A percentile compares a stretch with the other conserved stretches of the same genome.
Evolutionary conservation across 2,797 vertebrate species (phyloP).

Genomic region (Selene dorsalis): DNA sequence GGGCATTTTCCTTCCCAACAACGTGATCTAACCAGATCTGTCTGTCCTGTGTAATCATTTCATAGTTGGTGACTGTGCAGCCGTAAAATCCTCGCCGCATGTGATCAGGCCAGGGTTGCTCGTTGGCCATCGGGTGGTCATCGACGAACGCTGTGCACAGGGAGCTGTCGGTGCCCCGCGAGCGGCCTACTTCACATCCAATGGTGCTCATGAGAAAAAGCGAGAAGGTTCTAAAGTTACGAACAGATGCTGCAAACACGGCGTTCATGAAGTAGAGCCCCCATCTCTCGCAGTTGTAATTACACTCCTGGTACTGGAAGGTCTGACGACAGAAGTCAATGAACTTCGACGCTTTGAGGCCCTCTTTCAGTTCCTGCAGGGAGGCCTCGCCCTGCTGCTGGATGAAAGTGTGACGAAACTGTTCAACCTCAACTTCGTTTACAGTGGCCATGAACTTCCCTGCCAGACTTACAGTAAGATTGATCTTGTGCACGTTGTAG

Average conservation of each 20-base stretch:
- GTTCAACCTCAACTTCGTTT: constrained; percentile 34
- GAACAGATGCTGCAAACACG: constrained; percentile 74
- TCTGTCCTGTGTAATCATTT: constrained; percentile 47
- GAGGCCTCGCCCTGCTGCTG: constrained; percentile 43
- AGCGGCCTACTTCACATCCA: constrained; percentile 74
- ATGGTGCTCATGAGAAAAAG: constrained; percentile 81
- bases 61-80: constrained; percentile 57
- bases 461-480: constrained; percentile 60
- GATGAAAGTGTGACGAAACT: constrained; percentile 57
- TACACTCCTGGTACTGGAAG: constrained; percentile 73
- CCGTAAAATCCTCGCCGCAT: constrained; percentile 71
- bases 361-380: constrained; percentile 65
- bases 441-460: constrained; percentile 66
- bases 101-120: constrained; percentile 52
- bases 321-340: constrained; percentile 77
- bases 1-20: constrained; percentile 71
- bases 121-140: constrained; percentile 74
- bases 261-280: constrained; percentile 78
- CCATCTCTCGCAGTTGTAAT: constrained; percentile 74
- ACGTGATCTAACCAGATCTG: constrained; percentile 76
- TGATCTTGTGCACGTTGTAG: constrained; percentile 65
- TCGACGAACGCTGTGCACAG: constrained; percentile 75
- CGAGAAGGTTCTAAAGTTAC: constrained; percentile 76
- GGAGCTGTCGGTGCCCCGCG: constrained; percentile 46
- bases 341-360: constrained; percentile 73